phyloP scores from a whole-genome alignment of 37 sponge, comb jelly and placozoan species.

The Agelas oroides region DNA sequence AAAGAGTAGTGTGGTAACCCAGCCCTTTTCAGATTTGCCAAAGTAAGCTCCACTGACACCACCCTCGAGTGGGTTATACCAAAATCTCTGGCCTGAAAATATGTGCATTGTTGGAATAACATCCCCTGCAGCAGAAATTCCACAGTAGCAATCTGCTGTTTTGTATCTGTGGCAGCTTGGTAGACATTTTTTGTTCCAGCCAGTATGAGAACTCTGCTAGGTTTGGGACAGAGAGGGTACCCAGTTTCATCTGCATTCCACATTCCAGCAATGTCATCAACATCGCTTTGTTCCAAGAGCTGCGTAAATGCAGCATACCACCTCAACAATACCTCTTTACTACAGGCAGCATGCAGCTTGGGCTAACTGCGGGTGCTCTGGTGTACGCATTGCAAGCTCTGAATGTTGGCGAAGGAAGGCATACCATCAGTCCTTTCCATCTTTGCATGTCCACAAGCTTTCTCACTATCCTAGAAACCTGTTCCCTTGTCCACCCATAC shows the following conservation, averaged over 20 bases:
- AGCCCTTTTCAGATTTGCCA: slow-evolving; percentile 38
- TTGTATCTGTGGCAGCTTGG: slow-evolving; percentile 1
- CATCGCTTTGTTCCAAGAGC: slow-evolving; percentile 6
- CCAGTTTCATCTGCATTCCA: slow-evolving; percentile 62
- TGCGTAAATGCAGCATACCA: slow-evolving; percentile 33
- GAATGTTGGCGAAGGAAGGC: slow-evolving; percentile 36
- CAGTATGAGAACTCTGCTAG: slow-evolving; percentile 18
- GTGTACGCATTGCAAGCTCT: slow-evolving; percentile 1
- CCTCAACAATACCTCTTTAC: not conserved
- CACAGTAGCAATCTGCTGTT: slow-evolving; percentile 28
- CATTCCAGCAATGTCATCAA: slow-evolving; percentile 17
- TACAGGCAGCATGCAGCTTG: slow-evolving; percentile 18
- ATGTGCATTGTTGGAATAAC: slow-evolving; percentile 39
- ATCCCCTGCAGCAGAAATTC: slow-evolving; percentile 25
- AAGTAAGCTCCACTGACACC: slow-evolving; percentile 29
- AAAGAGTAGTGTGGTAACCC: slow-evolving; percentile 37
- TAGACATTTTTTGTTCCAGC: not conserved
- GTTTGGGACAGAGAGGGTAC: slow-evolving; percentile 35
- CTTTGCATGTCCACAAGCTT: slow-evolving; percentile 17
- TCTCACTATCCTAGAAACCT: slow-evolving; percentile 22
- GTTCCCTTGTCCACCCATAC: slow-evolving; percentile 36
- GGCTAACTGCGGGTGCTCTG: slow-evolving; percentile 5
- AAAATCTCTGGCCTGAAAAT: slow-evolving; percentile 9
- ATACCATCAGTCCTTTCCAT: slow-evolving; percentile 33
- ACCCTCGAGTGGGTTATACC: slow-evolving; percentile 34